Conservation (phyloP, 2,797 vertebrate species). For the Channa striata region DNA sequence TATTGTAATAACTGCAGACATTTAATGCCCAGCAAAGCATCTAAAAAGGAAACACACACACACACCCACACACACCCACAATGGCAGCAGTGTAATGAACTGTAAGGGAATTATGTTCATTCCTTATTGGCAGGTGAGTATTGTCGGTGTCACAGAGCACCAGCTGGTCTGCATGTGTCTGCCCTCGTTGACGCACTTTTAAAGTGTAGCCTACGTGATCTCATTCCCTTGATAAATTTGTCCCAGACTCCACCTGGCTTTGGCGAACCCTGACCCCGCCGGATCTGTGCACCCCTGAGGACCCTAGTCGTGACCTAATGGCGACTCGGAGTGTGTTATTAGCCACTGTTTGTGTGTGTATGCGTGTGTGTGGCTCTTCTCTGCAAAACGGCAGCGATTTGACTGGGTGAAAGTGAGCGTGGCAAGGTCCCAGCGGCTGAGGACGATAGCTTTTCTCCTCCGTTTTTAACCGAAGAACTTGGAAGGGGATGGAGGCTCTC, state of each 20-base stretch:
- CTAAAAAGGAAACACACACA: conserved; percentile 23
- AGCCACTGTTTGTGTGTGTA: conserved; percentile 48
- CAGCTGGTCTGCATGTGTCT: conserved; percentile 84
- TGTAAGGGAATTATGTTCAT: conserved; percentile 45
- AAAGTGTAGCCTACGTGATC: conserved; percentile 85
- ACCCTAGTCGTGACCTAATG: conserved; percentile 79
- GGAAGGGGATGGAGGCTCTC: conserved; percentile 17
- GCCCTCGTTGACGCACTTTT: conserved; percentile 85
- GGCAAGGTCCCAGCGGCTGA: conserved; percentile 49
- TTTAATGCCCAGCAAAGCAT: conserved; percentile 45
- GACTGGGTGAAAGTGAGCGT: conserved; percentile 30
- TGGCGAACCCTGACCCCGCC: conserved; percentile 80
- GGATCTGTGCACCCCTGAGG: conserved; percentile 66
- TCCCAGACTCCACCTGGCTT: conserved; percentile 84
- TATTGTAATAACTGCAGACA: conserved; percentile 55
- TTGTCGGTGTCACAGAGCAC: conserved; percentile 70
- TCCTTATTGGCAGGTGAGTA: conserved; percentile 78
- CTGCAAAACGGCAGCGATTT: conserved; percentile 45
- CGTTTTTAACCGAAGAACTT: conserved; percentile 55
- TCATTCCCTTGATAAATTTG: conserved; percentile 85
- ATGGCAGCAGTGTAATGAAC: conserved; percentile 25
- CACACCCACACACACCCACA: background rate
- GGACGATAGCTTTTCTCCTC: conserved; percentile 58
- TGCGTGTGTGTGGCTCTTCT: conserved; percentile 24
- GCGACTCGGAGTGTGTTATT: conserved; percentile 54